Base-by-base conservation (phyloP, 2,888 invertebrate species). In the Stegana nigrithorax region DNA sequence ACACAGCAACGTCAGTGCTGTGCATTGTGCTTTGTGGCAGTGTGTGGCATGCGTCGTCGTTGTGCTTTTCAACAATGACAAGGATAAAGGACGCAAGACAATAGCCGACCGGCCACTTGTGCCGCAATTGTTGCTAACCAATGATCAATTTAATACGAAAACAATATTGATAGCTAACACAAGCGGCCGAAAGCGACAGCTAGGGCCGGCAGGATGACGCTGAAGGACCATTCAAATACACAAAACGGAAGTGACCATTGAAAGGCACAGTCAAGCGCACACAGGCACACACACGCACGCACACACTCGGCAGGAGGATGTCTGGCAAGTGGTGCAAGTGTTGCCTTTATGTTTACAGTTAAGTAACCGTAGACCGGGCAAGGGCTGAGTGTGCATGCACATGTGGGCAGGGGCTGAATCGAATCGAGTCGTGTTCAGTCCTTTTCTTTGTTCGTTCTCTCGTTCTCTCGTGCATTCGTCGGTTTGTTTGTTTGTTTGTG, bases 101-200 rank as follows among this genome's bases (percentile, higher is more conserved):
- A 19, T 21, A 50, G 36, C 55, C 62, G 58, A 62, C 47, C 39
- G 36, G 36, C n/a, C 61, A 65, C 17, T 25, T 39, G 1, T 59
- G 67, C 67, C 55, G 50, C 74, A 72, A 75, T 75, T 75, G 76
- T 73, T 73, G 73, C 74, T 81, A 81, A 79, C 81, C 83, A 82
- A 79, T 82, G 81, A 84, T 83, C 83, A 84, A 78, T 83, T 84
- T 83, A 84, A 84, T 84, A 77, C 82, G 83, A 77, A 82, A 84
- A 83, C 83, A 83, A 84, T 84, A 83, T 83, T 81, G 80, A 81
- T 81, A 80, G 78, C 73, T 72, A 50, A 14, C 19, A 51, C 32
- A 63, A 17, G 26, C 47, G 58, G 60, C 17, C 59, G 53, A n/a
- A n/a, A n/a, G n/a, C n/a, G n/a, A n/a, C n/a, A n/a, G n/a, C n/a